Evolutionary conservation across 2,113 vertebrate genomes (phyloP), one percentile per base, ranked within the genome.

Genomic region (Cynoglossus semilaevis): DNA sequence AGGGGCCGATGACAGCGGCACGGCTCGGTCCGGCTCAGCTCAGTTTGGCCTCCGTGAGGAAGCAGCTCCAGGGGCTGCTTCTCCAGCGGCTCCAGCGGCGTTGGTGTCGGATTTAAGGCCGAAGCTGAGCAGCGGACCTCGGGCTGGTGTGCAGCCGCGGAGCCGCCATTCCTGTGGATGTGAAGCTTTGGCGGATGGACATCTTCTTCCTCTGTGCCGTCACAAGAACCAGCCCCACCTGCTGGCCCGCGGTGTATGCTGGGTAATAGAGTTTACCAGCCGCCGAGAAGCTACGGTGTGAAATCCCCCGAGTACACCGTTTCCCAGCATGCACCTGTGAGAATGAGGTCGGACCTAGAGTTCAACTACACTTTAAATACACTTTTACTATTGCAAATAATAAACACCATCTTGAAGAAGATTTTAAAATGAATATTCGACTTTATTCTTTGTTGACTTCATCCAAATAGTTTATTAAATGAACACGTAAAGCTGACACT

Each of bases 161-260:
- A 19, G 63, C 61, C 58, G 68, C 63, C 85, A 85, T 87, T 62
- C 71, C 64, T 51, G 57, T 51, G 65, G 54, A 44, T 22, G 57
- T 34, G n/a, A 4, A 67, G 11, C 45, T 79, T 47, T 22, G 50
- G 72, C 68, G 0, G 50, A 67, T 6, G 56, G 61, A 62, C 51
- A 69, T 84, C 79, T 79, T 84, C 83, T 79, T 85, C 71, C 64
- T 60, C 75, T 76, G 79, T 74, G 70, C 73, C 74, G 64, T 70
- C 77, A 67, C 74, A 82, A 76, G 83, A 86, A 85, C 81, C 82
- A 85, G 60, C 73, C 63, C 68, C 64, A 67, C 73, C 66, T 71
- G 77, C 67, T 79, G 69, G 51, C 6, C 34, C 67, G 72, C 53
- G 7, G 0, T 22, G 84, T 47, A 18, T 59, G 51, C 36, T 77